A percentile compares a stretch with the other conserved stretches of the same genome.
Conservation (phyloP, 2,113 vertebrate genomes). For the Cyanoderma ruficeps region DNA sequence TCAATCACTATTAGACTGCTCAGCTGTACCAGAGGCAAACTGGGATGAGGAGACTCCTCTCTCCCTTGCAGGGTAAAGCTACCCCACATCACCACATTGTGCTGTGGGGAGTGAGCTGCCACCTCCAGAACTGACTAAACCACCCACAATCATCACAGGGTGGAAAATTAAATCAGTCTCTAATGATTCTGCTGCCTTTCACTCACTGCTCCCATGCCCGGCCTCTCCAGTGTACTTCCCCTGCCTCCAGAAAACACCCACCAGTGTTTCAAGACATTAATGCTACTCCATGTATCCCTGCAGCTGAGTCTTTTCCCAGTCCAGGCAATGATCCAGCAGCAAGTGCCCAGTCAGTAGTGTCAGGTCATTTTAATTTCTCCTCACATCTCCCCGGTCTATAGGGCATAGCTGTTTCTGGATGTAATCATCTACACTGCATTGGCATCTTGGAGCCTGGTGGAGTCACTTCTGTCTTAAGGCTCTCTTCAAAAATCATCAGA, state of each 20-base stretch:
- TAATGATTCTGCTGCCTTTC: background rate
- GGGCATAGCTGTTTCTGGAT: constrained; percentile 34
- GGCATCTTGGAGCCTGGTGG: constrained; percentile 8
- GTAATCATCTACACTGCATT: constrained; percentile 13
- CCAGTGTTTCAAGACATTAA: constrained; percentile 17
- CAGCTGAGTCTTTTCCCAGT: constrained; percentile 34
- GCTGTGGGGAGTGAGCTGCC: background rate
- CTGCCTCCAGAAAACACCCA: constrained; percentile 49
- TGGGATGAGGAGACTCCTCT: background rate
- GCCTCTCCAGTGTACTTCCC: constrained; percentile 7
- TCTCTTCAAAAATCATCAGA: constrained; percentile 44
- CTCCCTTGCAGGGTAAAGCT: background rate
- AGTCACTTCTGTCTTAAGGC: constrained; percentile 60
- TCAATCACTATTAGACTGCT: fast-evolving
- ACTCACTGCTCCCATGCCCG: background rate
- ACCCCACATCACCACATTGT: fast-evolving
- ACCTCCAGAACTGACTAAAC: background rate
- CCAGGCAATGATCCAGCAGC: constrained; percentile 33
- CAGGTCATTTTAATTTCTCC: constrained; percentile 40
- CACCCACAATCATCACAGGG: background rate
- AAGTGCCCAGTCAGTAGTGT: constrained; percentile 33
- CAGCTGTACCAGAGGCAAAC: background rate
- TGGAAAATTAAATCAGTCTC: background rate
- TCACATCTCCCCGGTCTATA: constrained; percentile 7
- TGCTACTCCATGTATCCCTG: background rate